These are phyloP conservation scores for Amblyopsis rosae DNA, from an alignment of 2,113 vertebrate species.

Conservation along the genomic window DNA sequence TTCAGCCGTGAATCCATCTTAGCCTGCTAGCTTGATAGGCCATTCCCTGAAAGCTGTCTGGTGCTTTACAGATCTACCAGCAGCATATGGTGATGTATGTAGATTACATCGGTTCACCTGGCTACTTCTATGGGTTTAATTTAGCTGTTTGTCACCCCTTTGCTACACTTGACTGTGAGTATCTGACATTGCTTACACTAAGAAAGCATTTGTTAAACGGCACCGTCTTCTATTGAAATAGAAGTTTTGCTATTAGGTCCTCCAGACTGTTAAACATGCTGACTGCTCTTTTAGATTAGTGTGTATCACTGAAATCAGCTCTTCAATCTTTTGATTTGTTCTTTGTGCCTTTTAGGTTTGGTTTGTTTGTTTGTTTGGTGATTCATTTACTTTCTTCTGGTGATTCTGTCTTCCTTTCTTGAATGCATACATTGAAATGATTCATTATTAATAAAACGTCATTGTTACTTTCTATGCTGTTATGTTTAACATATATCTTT, in stretches of 20 bases:
- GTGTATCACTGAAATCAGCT: too few species aligned
- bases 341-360: too few species aligned
- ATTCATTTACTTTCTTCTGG: too few species aligned
- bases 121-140: not conserved
- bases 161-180: not conserved
- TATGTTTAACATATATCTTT: not conserved
- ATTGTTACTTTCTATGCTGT: not conserved
- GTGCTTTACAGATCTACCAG: slow-evolving; percentile 57
- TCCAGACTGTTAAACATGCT: too few species aligned
- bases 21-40: slow-evolving; percentile 68
- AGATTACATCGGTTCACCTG: slow-evolving; percentile 57
- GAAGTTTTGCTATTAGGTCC: too few species aligned
- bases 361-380: too few species aligned
- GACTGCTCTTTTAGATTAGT: too few species aligned
- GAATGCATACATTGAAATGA: too few species aligned
- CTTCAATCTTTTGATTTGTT: too few species aligned
- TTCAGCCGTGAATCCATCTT: slow-evolving; percentile 72
- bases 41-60: slow-evolving; percentile 66
- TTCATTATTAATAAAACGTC: too few species aligned
- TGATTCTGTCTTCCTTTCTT: too few species aligned
- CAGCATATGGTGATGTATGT: slow-evolving; percentile 60
- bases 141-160: not conserved
- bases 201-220: not conserved
- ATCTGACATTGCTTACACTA: not conserved
- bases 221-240: not conserved